Percentiles rank a stretch among this genome's conserved stretches.
Evolutionary conservation across 2,797 vertebrate genomes (phyloP).

Genomic region (Spinibarbus caldwelli): DNA sequence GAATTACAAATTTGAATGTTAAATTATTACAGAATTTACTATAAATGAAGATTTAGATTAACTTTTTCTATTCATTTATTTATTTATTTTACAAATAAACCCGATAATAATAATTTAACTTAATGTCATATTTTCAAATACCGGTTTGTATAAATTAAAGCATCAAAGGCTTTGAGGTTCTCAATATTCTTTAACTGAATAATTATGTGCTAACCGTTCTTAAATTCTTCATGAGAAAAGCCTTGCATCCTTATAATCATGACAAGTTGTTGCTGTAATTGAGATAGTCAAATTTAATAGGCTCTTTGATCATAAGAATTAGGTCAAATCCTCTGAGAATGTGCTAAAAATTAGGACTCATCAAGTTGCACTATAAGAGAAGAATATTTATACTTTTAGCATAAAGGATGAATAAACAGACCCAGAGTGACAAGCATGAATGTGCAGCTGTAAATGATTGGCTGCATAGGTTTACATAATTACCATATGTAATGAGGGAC

Average conservation of each 20-base stretch:
- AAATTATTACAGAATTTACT: not conserved
- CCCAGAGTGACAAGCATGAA: not conserved
- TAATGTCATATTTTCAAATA: not conserved
- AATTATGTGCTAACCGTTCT: not conserved
- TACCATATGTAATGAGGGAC: not conserved
- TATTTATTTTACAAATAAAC: not conserved
- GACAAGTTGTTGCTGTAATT: conserved; percentile 50
- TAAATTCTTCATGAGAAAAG: conserved; percentile 3
- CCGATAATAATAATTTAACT: not conserved
- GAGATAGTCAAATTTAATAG: conserved; percentile 59
- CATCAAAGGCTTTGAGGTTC: not conserved
- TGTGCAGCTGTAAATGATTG: conserved; percentile 1
- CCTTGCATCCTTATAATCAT: conserved; percentile 28
- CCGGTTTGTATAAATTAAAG: not conserved
- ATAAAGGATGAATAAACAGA: not conserved
- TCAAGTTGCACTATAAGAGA: conserved; percentile 54
- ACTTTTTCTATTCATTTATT: not conserved
- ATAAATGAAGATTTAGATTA: not conserved
- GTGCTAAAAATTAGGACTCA: conserved; percentile 43
- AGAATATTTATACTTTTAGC: conserved; percentile 25
- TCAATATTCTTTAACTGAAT: not conserved
- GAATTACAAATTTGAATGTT: not conserved
- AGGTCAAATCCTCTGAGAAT: conserved; percentile 60
- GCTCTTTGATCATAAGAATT: conserved; percentile 71
- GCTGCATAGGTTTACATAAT: not conserved